Percentiles rank a stretch among this genome's conserved stretches.
Evolutionary conservation across 2,797 vertebrate genomes (phyloP).

Genomic region (Trematomus bernacchii): DNA sequence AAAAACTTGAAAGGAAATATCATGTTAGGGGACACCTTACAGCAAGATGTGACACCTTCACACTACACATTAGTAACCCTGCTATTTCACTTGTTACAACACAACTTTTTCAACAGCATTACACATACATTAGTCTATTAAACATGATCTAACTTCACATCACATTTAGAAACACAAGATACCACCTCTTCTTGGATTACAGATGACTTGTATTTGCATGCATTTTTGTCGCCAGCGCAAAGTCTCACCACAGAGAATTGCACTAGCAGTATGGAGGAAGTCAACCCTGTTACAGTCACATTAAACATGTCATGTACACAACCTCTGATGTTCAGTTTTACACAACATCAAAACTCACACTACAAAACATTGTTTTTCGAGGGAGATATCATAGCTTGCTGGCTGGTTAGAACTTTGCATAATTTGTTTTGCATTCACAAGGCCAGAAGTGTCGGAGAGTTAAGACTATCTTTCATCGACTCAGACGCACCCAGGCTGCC

Average conservation of each 20-base stretch:
- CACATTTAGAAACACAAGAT: constrained; percentile 86
- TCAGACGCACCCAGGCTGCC: constrained; percentile 82
- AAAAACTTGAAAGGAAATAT: constrained; percentile 83
- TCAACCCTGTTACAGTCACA: constrained; percentile 74
- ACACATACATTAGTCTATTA: constrained; percentile 64
- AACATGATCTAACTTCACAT: constrained; percentile 86
- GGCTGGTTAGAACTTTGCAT: constrained; percentile 76
- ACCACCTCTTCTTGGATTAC: constrained; percentile 85
- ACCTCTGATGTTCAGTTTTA: constrained; percentile 64
- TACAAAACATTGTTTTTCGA: constrained; percentile 70
- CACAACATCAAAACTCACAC: constrained; percentile 74
- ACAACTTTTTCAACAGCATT: constrained; percentile 81
- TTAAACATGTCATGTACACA: constrained; percentile 71
- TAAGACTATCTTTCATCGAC: constrained; percentile 91
- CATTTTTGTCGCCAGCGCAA: constrained; percentile 88
- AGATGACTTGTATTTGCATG: constrained; percentile 89
- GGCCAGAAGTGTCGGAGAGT: constrained; percentile 95
- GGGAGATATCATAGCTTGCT: constrained; percentile 69
- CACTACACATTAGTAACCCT: constrained; percentile 72
- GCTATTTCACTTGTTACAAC: constrained; percentile 73
- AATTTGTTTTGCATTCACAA: constrained; percentile 86
- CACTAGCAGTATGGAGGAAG: constrained; percentile 88
- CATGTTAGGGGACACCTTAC: constrained; percentile 67
- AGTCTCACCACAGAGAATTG: constrained; percentile 81
- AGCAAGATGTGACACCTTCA: constrained; percentile 73